Evolutionary conservation across 1,140 invertebrate genomes (phyloP), one percentile per base, ranked within the genome.

Genomic region (Octopus sinensis): DNA sequence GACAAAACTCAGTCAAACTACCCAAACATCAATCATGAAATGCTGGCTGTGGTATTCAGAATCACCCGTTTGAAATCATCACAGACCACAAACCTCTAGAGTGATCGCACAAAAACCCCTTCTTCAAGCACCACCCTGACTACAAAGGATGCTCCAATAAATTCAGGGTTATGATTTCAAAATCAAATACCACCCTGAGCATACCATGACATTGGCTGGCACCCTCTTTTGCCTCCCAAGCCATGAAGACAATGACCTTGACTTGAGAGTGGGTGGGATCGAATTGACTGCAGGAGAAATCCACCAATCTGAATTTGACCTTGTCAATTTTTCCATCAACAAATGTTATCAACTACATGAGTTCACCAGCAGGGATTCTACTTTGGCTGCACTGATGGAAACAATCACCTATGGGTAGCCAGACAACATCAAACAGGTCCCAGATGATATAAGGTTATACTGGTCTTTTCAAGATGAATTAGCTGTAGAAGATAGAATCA

Each of bases 21-120:
- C 82, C 87, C 87, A 23, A 90, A 92, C 85, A 89, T 91, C 4
- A 90, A 92, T 79, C 88, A 90, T 80, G 91, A 92, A 84, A 86
- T 90, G 5, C 84, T 92, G 4, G 90, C 91, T 4, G 91, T 92
- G 53, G 86, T 92, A 4, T 92, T 91, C 83, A 86, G 87, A 4
- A 85, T 89, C 17, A 87, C 88, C 77, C 89, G 91, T 83, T 93
- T 93, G 86, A 88, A 92, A 17, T 73, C 7, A 13, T 73, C 68
- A 73, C 68, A 7, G 84, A 87, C 80, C 84, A 86, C 54, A 85
- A 86, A 54, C 84, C 83, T 5, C 80, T 86, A 56, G 85, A 85
- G 73, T 77, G 4, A 87, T 87, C 2, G 68, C 54, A 12, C 84
- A 82, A 62, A 88, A 86, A 82, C 78, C 87, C 17, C 79, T 87